These are phyloP conservation scores for Sycobia sp. DNA, from an alignment of 1,140 invertebrate genomes.

Conservation along the genomic window DNA sequence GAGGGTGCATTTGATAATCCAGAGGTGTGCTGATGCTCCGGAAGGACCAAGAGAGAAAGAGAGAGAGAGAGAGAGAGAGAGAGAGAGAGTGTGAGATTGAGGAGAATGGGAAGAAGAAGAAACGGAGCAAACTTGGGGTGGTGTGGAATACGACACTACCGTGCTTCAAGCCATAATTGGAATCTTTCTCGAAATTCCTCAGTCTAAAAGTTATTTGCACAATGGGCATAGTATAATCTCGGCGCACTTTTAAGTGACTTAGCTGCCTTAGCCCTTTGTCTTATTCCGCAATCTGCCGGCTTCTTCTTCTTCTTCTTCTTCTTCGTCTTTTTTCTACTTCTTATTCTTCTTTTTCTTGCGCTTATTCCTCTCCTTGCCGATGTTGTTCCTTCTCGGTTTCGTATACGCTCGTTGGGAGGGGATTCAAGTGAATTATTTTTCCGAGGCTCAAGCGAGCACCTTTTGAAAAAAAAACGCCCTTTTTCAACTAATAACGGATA, in stretches of 20 bases:
- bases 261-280: constrained; percentile 18
- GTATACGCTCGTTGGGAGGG: too few species aligned
- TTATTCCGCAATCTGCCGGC: constrained; percentile 1
- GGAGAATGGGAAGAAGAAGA: too few species aligned
- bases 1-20: constrained; percentile 29
- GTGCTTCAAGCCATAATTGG: constrained; percentile 28
- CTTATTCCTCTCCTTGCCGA: too few species aligned
- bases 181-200: constrained; percentile 33
- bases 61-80: constrained; percentile 6
- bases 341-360: too few species aligned
- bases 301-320: not conserved
- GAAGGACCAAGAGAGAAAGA: not conserved
- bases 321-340: too few species aligned
- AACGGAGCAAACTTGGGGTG: too few species aligned
- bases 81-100: constrained; percentile 10
- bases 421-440: constrained; percentile 2
- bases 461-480: too few species aligned
- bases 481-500: too few species aligned
- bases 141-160: not conserved
- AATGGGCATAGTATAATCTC: constrained; percentile 34
- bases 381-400: too few species aligned
- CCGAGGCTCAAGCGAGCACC: not conserved
- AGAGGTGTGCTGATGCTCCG: not conserved
- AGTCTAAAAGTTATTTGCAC: constrained; percentile 36
- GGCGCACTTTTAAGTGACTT: constrained; percentile 35